Base-by-base conservation (phyloP, 2,113 vertebrate genomes). In the Aptenodytes patagonicus region DNA sequence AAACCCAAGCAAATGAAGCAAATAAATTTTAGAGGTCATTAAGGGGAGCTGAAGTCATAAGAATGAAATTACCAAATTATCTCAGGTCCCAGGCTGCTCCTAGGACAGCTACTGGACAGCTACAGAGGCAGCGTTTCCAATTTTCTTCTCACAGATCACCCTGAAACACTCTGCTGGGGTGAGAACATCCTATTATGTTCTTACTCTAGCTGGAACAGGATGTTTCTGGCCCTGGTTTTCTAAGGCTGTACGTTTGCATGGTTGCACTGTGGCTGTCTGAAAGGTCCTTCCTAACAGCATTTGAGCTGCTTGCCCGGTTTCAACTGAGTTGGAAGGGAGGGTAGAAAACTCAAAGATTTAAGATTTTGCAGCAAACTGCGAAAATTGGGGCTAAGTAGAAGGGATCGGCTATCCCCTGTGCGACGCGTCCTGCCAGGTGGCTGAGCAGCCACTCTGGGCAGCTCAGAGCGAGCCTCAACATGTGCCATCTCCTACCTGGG, bases 21-120 rank as follows among this genome's bases (percentile, higher is more conserved):
- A 95, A 92, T 92, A 54, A 49, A 87, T 94, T 89, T 75, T 60
- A 91, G 91, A 87, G 71, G 81, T 95, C 69, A 62, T 92, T 95
- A 84, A 92, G 54, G 28, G 77, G 51, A 89, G 16, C 15, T 87
- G 20, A 91, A 88, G 38, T 60, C 15, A 0, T 79, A 76, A 83
- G 61, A 84, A 69, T 25, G 31, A 92, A 87, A 84, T 84, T 64
- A 70, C 15, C 42, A 81, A 88, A 90, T 92, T 80, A 71, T 51
- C 69, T 73, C 84, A 17, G 58, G 64, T 88, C 71, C 55, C 49
- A 82, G 46, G 60, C 36, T 89, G 11, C 49, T 89, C 29, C 26
- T 70, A 78, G 51, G 29, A 73, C 26, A 75, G 47, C 13, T 52
- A 47, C 62, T 40, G 55, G 68, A 70, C 44, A 83, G 58, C 79